Evolutionary conservation across 2,113 vertebrate species (phyloP).

Genomic region (Andinoacara biseriatus): DNA sequence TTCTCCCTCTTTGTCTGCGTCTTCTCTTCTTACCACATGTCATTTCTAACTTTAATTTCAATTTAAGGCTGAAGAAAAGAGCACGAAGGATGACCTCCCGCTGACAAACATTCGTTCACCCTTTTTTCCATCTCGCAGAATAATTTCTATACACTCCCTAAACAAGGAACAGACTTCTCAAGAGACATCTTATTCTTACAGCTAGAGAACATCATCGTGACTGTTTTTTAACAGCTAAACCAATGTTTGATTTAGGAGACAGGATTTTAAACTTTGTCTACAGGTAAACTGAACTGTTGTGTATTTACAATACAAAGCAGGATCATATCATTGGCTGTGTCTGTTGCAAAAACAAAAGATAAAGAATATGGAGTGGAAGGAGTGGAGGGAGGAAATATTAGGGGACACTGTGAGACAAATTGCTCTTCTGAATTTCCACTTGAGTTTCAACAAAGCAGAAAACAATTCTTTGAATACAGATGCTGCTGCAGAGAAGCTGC

Average conservation of each 20-base stretch:
- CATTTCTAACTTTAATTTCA: background rate
- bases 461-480: too few species aligned
- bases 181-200: background rate
- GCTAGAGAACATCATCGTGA: background rate
- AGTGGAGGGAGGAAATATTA: background rate
- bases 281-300: background rate
- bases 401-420: background rate
- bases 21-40: too few species aligned
- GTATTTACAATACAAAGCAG: conserved; percentile 1
- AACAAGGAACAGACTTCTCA: background rate
- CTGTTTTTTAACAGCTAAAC: background rate
- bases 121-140: background rate
- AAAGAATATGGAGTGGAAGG: background rate
- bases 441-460: too few species aligned
- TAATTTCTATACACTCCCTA: background rate
- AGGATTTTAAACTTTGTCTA: background rate
- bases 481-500: too few species aligned
- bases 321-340: background rate
- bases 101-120: background rate
- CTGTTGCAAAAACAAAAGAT: conserved; percentile 59
- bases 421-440: background rate
- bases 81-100: too few species aligned
- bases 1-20: background rate
- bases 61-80: background rate
- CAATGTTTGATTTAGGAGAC: background rate